Conservation (phyloP, 2,888 invertebrate genomes). For the Hyalella azteca region DNA sequence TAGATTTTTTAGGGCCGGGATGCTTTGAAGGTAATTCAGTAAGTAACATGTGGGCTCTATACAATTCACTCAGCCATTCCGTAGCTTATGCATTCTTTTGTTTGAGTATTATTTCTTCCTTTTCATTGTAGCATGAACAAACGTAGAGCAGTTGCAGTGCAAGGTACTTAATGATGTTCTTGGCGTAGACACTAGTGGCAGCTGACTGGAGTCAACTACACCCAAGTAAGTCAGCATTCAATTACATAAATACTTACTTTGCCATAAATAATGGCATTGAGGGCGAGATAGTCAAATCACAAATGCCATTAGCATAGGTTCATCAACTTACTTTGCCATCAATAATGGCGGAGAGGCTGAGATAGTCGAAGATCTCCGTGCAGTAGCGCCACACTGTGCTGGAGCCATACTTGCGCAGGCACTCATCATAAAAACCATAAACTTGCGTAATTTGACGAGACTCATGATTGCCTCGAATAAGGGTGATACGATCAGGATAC, state of each 20-base stretch:
- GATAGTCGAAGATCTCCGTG: slow-evolving; percentile 98
- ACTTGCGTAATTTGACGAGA: slow-evolving; percentile 99
- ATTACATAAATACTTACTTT: background rate
- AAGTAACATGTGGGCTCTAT: too few relatives aligned
- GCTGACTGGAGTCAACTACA: too few relatives aligned
- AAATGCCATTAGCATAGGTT: background rate
- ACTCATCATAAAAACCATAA: slow-evolving; percentile 99
- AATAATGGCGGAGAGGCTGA: slow-evolving; percentile 94
- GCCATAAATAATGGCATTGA: background rate
- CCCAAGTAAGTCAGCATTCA: too few relatives aligned
- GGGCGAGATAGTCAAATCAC: background rate
- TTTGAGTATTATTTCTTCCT: too few relatives aligned
- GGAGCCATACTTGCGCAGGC: slow-evolving; percentile 96
- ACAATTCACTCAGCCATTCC: too few relatives aligned
- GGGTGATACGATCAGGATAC: slow-evolving; percentile 97
- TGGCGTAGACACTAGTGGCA: too few relatives aligned
- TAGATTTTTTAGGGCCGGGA: too few relatives aligned
- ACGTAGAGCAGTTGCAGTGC: too few relatives aligned
- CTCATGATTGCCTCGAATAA: slow-evolving; percentile 98
- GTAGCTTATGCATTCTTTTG: too few relatives aligned
- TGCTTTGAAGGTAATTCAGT: too few relatives aligned
- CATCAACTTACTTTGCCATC: slow-evolving; percentile 76
- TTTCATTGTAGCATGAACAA: too few relatives aligned
- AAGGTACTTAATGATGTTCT: too few relatives aligned
- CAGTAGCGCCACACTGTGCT: slow-evolving; percentile 99